Evolutionary conservation across 1,140 invertebrate species (phyloP), one percentile per base, ranked within the genome.

Genomic region (Aradophagus sp.): DNA sequence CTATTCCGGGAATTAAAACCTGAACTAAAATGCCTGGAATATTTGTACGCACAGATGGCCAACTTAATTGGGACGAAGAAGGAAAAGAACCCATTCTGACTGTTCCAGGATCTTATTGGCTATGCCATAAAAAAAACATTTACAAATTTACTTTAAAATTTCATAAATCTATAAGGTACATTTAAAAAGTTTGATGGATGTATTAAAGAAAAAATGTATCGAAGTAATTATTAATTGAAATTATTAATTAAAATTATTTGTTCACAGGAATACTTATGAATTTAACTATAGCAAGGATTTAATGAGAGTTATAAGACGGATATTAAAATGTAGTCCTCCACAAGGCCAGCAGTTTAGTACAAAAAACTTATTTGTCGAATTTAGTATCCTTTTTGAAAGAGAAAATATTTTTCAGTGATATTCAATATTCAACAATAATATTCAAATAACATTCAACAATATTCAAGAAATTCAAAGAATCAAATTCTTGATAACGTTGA

Each of bases 21-120:
- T 4, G 83, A 84, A 59, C 76, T 79, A 79, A 79, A 80, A 86
- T 86, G 83, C 82, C 83, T 86, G 82, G 83, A 82, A 81, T 86
- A 85, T 74, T 83, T 86, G 74, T 86, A 84, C 83, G 75, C 41
- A 62, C 80, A 50, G 19, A 77, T 85, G 78, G 78, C 74, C 72
- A 77, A 59, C 34, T 77, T 77, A 45, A 82, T 85, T 80, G 79
- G 78, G 27, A 79, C 69, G 68, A 83, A 38, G 63, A 73, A 36
- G 63, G 73, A 36, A 78, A 80, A 42, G 80, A 79, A 27, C 69
- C 77, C 29, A n/a, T 70, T 48, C 68, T 86, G 77, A 82, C 71
- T 13, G 69, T 86, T 4, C 84, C 84, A 52, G 83, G 84, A 0
- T 82, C 84, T 62, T 85, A 86, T 27, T 86, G 84, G 84, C 42